These are phyloP conservation scores for Sebastes taczanowskii DNA, from an alignment of 2,797 vertebrate genomes.

Conservation along the genomic window DNA sequence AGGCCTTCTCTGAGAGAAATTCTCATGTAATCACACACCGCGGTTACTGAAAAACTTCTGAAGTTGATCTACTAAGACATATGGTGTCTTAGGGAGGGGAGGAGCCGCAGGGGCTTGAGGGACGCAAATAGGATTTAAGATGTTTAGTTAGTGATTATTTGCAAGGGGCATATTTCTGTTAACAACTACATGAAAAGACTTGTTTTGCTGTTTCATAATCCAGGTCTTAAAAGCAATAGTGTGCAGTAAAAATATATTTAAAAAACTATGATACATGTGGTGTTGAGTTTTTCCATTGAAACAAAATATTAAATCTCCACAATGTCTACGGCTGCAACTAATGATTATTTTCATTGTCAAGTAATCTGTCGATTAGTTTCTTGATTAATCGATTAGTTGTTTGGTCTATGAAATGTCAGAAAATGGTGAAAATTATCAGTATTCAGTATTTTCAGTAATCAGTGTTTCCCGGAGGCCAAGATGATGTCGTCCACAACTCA, in stretches of 20 bases:
- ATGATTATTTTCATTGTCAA: background rate
- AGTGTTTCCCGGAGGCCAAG: accelerated
- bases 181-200: slow-evolving; percentile 36
- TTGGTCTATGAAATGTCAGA: no score
- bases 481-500: no score
- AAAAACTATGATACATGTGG: background rate
- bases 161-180: slow-evolving; percentile 37
- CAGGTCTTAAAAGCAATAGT: slow-evolving; percentile 16
- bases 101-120: slow-evolving; percentile 47
- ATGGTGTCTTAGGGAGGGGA: slow-evolving; percentile 77
- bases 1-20: slow-evolving; percentile 83
- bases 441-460: no score
- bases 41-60: slow-evolving; percentile 80
- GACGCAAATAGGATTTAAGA: slow-evolving; percentile 73
- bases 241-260: background rate
- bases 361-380: no score
- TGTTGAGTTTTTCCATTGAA: slow-evolving; percentile 7
- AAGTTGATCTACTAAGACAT: slow-evolving; percentile 85
- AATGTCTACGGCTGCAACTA: background rate
- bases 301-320: background rate
- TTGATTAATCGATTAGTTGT: background rate
- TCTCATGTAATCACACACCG: slow-evolving; percentile 86
- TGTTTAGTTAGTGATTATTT: slow-evolving; percentile 67
- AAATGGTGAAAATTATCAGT: no score
- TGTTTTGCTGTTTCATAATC: slow-evolving; percentile 32